Percentiles rank a stretch among this genome's conserved stretches.
These are phyloP conservation scores for Phocoena sinus DNA, from an alignment of 2,113 vertebrate genomes.

Conservation along the genomic window DNA sequence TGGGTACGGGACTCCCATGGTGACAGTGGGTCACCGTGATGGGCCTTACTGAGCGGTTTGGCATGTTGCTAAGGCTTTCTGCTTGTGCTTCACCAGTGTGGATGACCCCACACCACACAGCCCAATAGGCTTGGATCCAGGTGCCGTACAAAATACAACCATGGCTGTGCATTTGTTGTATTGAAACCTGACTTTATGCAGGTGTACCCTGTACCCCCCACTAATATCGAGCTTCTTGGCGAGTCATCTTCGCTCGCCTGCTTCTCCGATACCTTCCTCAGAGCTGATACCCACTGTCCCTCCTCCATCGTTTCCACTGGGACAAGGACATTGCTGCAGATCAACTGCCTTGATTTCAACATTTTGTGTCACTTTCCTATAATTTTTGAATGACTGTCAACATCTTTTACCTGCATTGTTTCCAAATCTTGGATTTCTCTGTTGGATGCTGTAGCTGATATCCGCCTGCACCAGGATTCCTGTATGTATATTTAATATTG, in stretches of 20 bases:
- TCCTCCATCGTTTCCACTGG: rapidly evolving
- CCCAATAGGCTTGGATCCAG: too few relatives aligned
- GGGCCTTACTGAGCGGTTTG: rapidly evolving
- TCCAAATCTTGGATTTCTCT: neutral
- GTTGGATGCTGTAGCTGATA: too few relatives aligned
- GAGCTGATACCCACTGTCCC: neutral
- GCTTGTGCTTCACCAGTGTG: rapidly evolving
- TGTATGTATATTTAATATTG: rapidly evolving
- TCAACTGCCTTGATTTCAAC: too few relatives aligned
- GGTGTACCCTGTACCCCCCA: neutral
- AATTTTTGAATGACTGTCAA: rapidly evolving
- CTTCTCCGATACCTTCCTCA: neutral
- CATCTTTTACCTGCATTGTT: rapidly evolving
- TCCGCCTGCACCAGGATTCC: rapidly evolving
- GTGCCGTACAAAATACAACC: neutral
- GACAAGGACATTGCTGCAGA: neutral
- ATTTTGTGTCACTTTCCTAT: neutral
- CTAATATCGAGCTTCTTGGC: neutral
- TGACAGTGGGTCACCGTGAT: too few relatives aligned
- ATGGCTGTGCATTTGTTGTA: neutral
- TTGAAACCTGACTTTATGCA: neutral
- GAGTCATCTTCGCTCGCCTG: neutral
- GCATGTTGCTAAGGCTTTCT: rapidly evolving
- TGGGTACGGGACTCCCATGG: neutral
- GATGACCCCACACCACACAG: rapidly evolving